Evolutionary conservation across 2,113 vertebrate genomes (phyloP).

Genomic region (Melanotaenia duboulayi): DNA sequence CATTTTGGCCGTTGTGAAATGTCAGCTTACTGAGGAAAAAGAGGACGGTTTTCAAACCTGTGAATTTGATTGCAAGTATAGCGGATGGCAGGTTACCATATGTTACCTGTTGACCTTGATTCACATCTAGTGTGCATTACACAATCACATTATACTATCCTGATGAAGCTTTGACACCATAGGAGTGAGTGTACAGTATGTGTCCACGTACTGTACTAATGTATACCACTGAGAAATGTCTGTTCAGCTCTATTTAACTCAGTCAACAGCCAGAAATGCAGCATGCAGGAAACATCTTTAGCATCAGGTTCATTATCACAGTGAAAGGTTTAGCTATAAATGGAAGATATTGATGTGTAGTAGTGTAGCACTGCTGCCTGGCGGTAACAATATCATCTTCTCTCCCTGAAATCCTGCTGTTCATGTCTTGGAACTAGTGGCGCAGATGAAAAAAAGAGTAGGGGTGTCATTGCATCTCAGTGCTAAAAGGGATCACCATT

Average conservation of each 20-base stretch:
- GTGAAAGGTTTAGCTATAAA: slow-evolving; percentile 50
- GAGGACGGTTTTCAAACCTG: slow-evolving; percentile 11
- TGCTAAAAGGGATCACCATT: not conserved
- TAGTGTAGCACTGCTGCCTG: slow-evolving; percentile 36
- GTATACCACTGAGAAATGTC: slow-evolving; percentile 10
- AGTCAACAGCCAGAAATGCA: slow-evolving; percentile 28
- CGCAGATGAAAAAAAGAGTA: not conserved
- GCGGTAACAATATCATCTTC: slow-evolving; percentile 45
- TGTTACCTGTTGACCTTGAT: slow-evolving; percentile 27
- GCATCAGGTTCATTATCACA: slow-evolving; percentile 44
- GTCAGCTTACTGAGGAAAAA: slow-evolving; percentile 51
- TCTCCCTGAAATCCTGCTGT: slow-evolving; percentile 30
- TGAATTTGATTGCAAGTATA: slow-evolving; percentile 9
- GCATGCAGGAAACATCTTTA: slow-evolving; percentile 23
- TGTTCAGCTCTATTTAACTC: slow-evolving; percentile 28
- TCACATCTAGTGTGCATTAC: slow-evolving; percentile 23
- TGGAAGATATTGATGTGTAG: slow-evolving; percentile 53
- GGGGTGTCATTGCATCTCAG: not conserved
- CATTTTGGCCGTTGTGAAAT: slow-evolving; percentile 62
- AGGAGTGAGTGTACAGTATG: not conserved
- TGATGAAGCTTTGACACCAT: not conserved
- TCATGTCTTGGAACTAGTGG: slow-evolving; percentile 19
- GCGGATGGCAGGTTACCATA: slow-evolving; percentile 17
- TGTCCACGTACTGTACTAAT: not conserved
- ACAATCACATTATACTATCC: slow-evolving; percentile 22